A percentile compares a stretch with the other conserved stretches of the same genome.
Conservation (phyloP, 2,797 vertebrate genomes). For the Parambassis ranga region DNA sequence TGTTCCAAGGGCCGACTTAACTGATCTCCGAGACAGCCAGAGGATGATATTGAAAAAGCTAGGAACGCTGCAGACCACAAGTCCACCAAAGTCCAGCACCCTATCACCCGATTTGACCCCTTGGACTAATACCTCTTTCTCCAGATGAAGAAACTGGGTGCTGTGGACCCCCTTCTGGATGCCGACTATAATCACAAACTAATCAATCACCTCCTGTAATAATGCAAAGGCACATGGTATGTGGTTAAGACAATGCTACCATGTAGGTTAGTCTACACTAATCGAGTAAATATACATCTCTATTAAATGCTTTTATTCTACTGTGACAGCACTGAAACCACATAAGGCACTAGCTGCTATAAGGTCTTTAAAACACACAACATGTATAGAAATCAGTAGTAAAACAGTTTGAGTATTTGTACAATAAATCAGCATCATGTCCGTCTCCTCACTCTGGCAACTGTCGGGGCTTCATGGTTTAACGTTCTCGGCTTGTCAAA, state of each 20-base stretch:
- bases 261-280: not conserved
- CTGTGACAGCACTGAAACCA: not conserved
- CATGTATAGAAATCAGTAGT: constrained; percentile 4
- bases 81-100: too few relatives aligned
- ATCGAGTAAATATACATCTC: not conserved
- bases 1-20: too few relatives aligned
- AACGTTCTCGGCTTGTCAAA: not conserved
- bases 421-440: not conserved
- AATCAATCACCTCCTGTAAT: rapidly evolving
- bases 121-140: too few relatives aligned
- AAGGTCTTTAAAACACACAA: not conserved
- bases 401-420: not conserved
- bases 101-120: too few relatives aligned
- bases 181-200: not conserved
- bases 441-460: too few relatives aligned
- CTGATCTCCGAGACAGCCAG: too few relatives aligned
- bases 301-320: not conserved
- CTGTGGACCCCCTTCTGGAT: too few relatives aligned
- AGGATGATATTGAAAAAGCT: too few relatives aligned
- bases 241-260: not conserved
- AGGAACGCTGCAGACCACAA: too few relatives aligned
- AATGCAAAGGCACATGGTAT: not conserved
- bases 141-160: too few relatives aligned
- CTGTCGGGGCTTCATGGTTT: not conserved
- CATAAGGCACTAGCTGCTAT: constrained; percentile 53